phyloP scores from a whole-genome alignment of 2,113 vertebrate genomes.

The Lontra canadensis region DNA sequence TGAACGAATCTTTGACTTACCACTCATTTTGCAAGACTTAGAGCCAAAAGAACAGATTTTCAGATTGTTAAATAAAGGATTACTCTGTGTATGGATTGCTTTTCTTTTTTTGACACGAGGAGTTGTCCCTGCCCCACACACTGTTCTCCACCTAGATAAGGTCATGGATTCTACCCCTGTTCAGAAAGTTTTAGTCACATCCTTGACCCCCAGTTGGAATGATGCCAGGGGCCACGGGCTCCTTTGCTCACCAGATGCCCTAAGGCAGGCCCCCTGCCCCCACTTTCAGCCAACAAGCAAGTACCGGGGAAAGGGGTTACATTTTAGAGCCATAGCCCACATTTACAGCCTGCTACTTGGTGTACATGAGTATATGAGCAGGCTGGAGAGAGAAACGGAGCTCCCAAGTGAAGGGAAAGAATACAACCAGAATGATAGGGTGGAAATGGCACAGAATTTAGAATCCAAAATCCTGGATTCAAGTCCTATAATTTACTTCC shows the following conservation, averaged over 20 bases:
- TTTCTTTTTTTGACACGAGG: background rate
- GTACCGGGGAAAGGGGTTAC: background rate
- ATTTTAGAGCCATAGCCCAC: background rate
- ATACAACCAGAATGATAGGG: background rate
- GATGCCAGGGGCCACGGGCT: background rate
- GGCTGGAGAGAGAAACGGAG: background rate
- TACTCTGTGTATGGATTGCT: background rate
- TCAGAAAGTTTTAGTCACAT: background rate
- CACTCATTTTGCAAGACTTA: conserved; percentile 1
- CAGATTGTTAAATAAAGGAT: conserved; percentile 64
- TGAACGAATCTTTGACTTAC: background rate
- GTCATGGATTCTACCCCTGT: background rate
- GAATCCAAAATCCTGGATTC: conserved; percentile 12
- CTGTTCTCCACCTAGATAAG: background rate
- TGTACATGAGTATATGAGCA: background rate
- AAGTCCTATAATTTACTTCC: background rate
- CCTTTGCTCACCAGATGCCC: background rate
- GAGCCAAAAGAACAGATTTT: conserved; percentile 32
- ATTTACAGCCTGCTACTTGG: background rate
- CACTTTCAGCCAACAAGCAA: background rate
- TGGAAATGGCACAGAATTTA: background rate
- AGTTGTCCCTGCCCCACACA: background rate
- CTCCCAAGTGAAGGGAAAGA: background rate
- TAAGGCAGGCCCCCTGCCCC: background rate
- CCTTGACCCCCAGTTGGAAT: background rate